These are phyloP conservation scores for Ceryle rudis DNA, from an alignment of 2,797 vertebrate genomes.

Conservation along the genomic window DNA sequence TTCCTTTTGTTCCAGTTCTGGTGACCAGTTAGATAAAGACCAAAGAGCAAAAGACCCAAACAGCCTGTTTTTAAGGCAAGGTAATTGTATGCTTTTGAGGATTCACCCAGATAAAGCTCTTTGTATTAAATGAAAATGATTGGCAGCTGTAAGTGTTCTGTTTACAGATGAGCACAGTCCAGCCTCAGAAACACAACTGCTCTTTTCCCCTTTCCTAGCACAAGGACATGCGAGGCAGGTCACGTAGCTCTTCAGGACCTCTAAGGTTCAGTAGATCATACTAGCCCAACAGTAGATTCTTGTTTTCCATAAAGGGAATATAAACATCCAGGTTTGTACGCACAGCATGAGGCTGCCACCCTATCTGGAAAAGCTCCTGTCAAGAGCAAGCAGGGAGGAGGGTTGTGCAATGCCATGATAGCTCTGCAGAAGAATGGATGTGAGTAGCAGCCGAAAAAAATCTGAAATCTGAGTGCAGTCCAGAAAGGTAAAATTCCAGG, in stretches of 20 bases:
- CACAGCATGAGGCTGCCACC: not conserved
- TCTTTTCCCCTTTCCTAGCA: not conserved
- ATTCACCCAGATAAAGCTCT: not conserved
- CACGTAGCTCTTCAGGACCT: not conserved
- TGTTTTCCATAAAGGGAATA: not conserved
- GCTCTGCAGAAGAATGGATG: not conserved
- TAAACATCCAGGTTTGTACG: not conserved
- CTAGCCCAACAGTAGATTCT: not conserved
- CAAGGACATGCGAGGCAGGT: not conserved
- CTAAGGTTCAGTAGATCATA: not conserved
- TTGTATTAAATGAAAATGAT: not conserved
- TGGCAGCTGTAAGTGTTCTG: not conserved
- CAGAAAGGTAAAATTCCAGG: constrained; percentile 7
- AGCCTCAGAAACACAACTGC: not conserved
- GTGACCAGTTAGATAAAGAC: not conserved
- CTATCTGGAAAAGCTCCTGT: not conserved
- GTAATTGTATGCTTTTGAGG: not conserved
- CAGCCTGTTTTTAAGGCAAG: not conserved
- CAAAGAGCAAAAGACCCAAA: not conserved
- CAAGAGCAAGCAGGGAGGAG: not conserved
- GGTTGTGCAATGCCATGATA: not conserved
- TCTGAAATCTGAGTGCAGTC: not conserved
- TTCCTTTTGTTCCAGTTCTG: not conserved
- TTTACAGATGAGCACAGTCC: not conserved
- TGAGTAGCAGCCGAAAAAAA: not conserved